phyloP scores from a whole-genome alignment of 1,140 invertebrate species.

The Drosophila mojavensis region DNA sequence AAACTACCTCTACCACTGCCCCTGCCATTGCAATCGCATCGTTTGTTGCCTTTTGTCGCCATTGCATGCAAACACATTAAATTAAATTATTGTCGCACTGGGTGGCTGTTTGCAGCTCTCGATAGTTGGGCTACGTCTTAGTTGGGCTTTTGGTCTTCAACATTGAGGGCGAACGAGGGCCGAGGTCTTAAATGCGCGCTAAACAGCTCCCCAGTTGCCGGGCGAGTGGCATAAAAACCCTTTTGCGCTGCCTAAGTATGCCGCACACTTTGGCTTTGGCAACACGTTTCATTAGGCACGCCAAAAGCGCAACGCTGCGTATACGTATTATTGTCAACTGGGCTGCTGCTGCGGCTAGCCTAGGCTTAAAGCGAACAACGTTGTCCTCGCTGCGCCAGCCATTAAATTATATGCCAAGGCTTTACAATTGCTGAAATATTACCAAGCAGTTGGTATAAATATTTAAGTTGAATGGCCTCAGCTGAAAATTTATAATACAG shows the following conservation, averaged over 20 bases:
- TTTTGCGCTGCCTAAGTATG: conserved; percentile 46
- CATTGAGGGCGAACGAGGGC: not conserved
- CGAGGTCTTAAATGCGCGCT: conserved; percentile 47
- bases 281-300: conserved; percentile 73
- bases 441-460: not conserved
- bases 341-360: not conserved
- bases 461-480: not conserved
- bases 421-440: conserved; percentile 2
- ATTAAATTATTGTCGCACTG: conserved; percentile 77
- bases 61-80: conserved; percentile 81
- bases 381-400: not conserved
- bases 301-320: conserved; percentile 34
- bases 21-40: conserved; percentile 5
- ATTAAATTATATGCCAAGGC: not conserved
- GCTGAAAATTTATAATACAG: too few species aligned
- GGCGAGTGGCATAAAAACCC: conserved; percentile 27
- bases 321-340: conserved; percentile 34
- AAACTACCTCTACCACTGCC: conserved; percentile 1
- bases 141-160: conserved; percentile 57
- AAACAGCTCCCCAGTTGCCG: conserved; percentile 57
- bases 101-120: conserved; percentile 39
- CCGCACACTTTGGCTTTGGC: conserved; percentile 49
- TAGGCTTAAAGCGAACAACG: not conserved
- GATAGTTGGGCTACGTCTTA: conserved; percentile 45
- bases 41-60: conserved; percentile 43